Evolutionary conservation across 2,797 vertebrate species (phyloP).

Genomic region (Coccyzus lansbergi): DNA sequence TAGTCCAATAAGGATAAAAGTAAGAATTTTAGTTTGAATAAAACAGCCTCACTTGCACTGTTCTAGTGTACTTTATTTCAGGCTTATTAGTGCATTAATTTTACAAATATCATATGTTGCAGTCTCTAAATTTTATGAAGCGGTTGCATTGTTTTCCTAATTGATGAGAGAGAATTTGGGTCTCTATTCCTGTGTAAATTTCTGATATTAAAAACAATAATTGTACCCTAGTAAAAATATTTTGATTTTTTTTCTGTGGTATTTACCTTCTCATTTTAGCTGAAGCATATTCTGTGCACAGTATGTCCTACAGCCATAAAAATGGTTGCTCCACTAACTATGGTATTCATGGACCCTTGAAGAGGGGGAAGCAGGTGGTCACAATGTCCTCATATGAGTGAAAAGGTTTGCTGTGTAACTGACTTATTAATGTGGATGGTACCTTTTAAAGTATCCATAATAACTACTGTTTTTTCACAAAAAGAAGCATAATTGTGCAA

Average conservation of each 20-base stretch:
- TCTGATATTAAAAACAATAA: conserved; percentile 63
- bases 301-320: conserved; percentile 76
- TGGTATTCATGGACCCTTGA: conserved; percentile 74
- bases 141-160: conserved; percentile 68
- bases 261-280: conserved; percentile 78
- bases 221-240: conserved; percentile 75
- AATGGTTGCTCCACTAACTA: conserved; percentile 78
- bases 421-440: conserved; percentile 78
- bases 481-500: conserved; percentile 34
- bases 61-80: conserved; percentile 10
- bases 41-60: not conserved
- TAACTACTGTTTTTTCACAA: conserved; percentile 69
- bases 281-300: conserved; percentile 76
- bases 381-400: conserved; percentile 75
- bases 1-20: conserved; percentile 16
- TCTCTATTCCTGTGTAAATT: conserved; percentile 72
- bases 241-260: conserved; percentile 77
- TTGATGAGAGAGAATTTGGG: conserved; percentile 70
- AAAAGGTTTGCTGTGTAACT: conserved; percentile 76
- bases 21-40: not conserved
- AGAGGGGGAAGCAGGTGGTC: conserved; percentile 74
- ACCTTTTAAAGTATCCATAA: conserved; percentile 74
- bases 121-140: conserved; percentile 40
- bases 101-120: conserved; percentile 16
- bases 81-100: conserved; percentile 11